Evolutionary conservation across 2,797 vertebrate species (phyloP), one percentile per base, ranked within the genome.

Genomic region (Trematomus bernacchii): DNA sequence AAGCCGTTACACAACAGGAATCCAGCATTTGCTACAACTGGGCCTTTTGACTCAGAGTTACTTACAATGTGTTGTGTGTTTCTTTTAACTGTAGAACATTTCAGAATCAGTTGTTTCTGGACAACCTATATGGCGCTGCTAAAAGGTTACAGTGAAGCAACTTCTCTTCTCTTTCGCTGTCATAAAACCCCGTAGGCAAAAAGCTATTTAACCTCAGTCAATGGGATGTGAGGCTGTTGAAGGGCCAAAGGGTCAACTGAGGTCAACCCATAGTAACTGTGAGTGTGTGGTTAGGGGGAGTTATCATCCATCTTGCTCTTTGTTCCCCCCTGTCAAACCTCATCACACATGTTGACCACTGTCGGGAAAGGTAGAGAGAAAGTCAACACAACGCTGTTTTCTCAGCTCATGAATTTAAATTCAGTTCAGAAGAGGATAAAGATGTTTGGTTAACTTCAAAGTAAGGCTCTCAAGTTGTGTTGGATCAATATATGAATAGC

Each of bases 241-340:
- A 87, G 83, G 94, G 90, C 91, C 82, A 73, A 68, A 54, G 85
- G 94, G 92, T 95, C 91, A 94, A 82, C 89, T 90, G 87, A 93
- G 93, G 93, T 93, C 91, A 94, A 82, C 73, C 83, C 76, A 86
- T 87, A 84, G 88, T 87, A 71, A 86, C 75, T 79, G 66, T 69
- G 78, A 80, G 84, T 83, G 84, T 85, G 81, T 82, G 81, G 55
- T 85, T 81, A 64, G 70, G 83, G 83, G 83, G 79, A 65, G 81
- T 80, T 68, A 66, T 80, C 90, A 85, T 92, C 87, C 84, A 85
- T 91, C 91, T 83, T 83, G 13, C 30, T 66, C 79, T 90, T 90
- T 86, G 83, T 87, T 87, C 74, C 74, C 61, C 18, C 19, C 68
- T 85, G 87, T 91, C 73, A 6, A 77, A 63, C 68, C 73, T 82